A percentile compares a stretch with the other conserved stretches of the same genome.
Conservation (phyloP, 2,888 invertebrate species). For the Drosophila fungiperda region DNA sequence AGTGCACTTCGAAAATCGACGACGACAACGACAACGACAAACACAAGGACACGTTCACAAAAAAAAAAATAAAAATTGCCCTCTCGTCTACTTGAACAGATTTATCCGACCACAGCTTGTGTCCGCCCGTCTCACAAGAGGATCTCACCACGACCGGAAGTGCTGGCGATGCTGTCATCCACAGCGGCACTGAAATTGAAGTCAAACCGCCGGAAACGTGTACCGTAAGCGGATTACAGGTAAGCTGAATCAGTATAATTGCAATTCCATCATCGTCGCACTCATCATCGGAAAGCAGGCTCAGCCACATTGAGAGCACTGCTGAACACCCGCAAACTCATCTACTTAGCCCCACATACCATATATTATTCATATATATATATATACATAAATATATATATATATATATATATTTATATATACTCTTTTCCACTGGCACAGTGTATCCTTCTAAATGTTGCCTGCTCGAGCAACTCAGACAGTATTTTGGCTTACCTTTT, state of each 20-base stretch:
- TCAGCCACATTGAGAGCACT: conserved; percentile 38
- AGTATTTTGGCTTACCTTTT: conserved; percentile 50
- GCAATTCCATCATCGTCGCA: conserved; percentile 72
- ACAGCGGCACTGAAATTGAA: conserved; percentile 86
- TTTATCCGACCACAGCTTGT: conserved; percentile 84
- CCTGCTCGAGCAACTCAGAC: conserved; percentile 14
- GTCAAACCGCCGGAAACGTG: conserved; percentile 87
- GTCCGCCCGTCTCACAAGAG: conserved; percentile 84
- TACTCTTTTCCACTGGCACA: background rate
- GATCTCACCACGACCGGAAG: conserved; percentile 79
- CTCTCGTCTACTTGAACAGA: conserved; percentile 76
- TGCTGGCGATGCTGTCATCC: conserved; percentile 80
- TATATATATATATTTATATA: conserved; percentile 5
- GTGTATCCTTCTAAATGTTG: conserved; percentile 32
- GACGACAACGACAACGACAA: conserved; percentile 30
- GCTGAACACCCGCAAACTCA: conserved; percentile 15
- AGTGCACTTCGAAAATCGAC: conserved; percentile 45
- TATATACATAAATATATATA: conserved; percentile 7
- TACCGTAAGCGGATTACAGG: conserved; percentile 89
- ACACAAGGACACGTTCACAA: conserved; percentile 42
- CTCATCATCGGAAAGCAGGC: conserved; percentile 56
- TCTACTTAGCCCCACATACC: background rate
- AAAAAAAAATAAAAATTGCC: conserved; percentile 43
- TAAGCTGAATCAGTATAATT: conserved; percentile 85
- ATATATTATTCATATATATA: conserved; percentile 7